A percentile compares a stretch with the other conserved stretches of the same genome.
Evolutionary conservation across 2,888 invertebrate genomes (phyloP).

Genomic region (Odontocolon sp.): DNA sequence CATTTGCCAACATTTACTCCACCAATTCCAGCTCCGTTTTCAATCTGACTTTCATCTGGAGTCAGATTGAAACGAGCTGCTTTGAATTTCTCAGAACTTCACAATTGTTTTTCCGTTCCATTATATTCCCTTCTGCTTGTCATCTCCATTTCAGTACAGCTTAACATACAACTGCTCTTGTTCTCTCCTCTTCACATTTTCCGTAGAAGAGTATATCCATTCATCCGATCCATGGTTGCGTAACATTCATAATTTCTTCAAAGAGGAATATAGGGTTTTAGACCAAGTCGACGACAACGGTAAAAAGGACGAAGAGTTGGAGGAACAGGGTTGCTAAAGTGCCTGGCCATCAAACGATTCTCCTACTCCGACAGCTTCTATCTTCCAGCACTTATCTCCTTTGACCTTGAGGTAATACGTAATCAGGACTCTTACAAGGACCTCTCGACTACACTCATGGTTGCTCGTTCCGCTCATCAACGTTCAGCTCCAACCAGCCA

Average conservation of each 20-base stretch:
- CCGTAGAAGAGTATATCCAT: too few relatives aligned
- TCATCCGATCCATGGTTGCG: too few relatives aligned
- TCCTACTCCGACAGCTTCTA: constrained; percentile 5
- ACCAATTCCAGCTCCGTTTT: too few relatives aligned
- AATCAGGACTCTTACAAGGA: constrained; percentile 49
- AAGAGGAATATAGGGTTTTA: not conserved
- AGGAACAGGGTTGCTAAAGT: not conserved
- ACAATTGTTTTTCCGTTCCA: not conserved
- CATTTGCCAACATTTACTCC: not conserved
- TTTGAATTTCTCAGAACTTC: not conserved
- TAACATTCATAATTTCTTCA: constrained; percentile 24
- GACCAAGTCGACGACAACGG: not conserved
- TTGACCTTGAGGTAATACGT: constrained; percentile 52
- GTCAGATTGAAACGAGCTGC: not conserved
- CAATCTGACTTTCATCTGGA: too few relatives aligned
- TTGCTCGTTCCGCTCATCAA: constrained; percentile 34
- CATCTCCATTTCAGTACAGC: not conserved
- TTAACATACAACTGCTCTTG: not conserved
- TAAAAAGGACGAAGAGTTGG: not conserved
- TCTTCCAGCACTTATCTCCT: constrained; percentile 39
- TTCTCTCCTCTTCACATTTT: not conserved
- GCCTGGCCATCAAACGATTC: not conserved
- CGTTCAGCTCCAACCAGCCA: constrained; percentile 2
- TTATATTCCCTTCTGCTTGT: not conserved
- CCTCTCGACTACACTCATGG: constrained; percentile 9